A percentile compares a stretch with the other conserved stretches of the same genome.
These are phyloP conservation scores for Heteromormyrus szaboi DNA, from an alignment of 2,797 vertebrate genomes.

Conservation along the genomic window DNA sequence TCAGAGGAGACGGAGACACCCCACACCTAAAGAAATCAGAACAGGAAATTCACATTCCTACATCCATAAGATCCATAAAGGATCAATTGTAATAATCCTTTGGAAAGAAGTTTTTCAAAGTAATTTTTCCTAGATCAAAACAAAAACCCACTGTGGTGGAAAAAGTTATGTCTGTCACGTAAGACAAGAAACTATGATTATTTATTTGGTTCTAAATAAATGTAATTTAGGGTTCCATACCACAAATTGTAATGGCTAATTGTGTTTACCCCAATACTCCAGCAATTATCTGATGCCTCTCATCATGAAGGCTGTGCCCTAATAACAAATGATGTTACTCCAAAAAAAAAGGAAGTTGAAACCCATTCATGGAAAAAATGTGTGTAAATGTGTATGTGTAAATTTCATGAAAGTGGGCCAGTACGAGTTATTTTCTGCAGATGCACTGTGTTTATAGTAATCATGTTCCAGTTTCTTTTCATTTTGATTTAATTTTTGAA, in stretches of 20 bases:
- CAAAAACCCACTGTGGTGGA: not conserved
- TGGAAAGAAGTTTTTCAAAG: not conserved
- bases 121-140: not conserved
- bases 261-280: not conserved
- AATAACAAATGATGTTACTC: not conserved
- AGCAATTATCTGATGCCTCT: not conserved
- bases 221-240: not conserved
- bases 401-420: not conserved
- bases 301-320: not conserved
- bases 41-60: not conserved
- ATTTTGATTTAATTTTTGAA: not conserved
- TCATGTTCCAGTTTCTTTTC: not conserved
- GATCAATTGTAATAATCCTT: not conserved
- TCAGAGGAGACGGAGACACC: not conserved
- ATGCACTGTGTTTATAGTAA: not conserved
- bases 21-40: not conserved
- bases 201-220: not conserved
- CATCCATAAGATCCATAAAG: not conserved
- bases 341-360: not conserved
- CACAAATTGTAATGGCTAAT: not conserved
- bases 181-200: not conserved
- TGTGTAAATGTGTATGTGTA: not conserved
- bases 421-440: not conserved
- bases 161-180: not conserved
- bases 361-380: not conserved